Evolutionary conservation across 2,888 invertebrate genomes (phyloP), one percentile per base, ranked within the genome.

Genomic region (Euplagia quadripunctaria): DNA sequence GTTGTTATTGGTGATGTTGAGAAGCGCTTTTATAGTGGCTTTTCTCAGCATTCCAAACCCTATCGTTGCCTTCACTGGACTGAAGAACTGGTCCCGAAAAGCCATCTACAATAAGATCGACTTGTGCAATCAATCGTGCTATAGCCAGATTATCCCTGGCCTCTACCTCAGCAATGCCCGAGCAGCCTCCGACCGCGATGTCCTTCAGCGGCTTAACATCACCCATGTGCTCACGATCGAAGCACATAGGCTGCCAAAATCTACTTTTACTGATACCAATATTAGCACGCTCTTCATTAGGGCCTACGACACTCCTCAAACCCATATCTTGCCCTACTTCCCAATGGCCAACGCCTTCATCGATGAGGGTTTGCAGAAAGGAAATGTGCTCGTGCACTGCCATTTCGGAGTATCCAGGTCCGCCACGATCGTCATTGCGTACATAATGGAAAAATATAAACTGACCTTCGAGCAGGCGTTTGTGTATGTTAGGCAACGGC

Each of bases 351-450:
- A 96, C 85, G 86, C 93, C 14, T 96, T 95, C 80, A 96, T 96
- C 73, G 91, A 93, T n/a, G 93, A 97, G 96, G 94, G 97, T 91
- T 73, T 97, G 96, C 86, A 97, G 95, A 89, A 97, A 43, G 96
- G 96, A 1, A 94, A 97, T 87, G 98, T 99, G 63, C 96, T 99
- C 89, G 97, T 99, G 77, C 99, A 99, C 94, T 99, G 99, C 93
- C 99, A 99, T 89, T 99, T 99, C 70, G 99, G 99, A 70, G 98
- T 99, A 69, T 99, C 99, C 72, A 97, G 99, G 82, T 99, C 99
- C 81, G 99, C 99, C 79, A 99, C 99, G 79, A 97, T 99, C 90
- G 98, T 99, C 88, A 99, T 99, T 89, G 99, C 99, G 68, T 99
- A 98, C 95, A 97, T 99, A 86, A 99, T 99, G 98, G 97, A 98